Evolutionary conservation across 2,113 vertebrate genomes (phyloP).

Genomic region (Uropsilus gracilis): DNA sequence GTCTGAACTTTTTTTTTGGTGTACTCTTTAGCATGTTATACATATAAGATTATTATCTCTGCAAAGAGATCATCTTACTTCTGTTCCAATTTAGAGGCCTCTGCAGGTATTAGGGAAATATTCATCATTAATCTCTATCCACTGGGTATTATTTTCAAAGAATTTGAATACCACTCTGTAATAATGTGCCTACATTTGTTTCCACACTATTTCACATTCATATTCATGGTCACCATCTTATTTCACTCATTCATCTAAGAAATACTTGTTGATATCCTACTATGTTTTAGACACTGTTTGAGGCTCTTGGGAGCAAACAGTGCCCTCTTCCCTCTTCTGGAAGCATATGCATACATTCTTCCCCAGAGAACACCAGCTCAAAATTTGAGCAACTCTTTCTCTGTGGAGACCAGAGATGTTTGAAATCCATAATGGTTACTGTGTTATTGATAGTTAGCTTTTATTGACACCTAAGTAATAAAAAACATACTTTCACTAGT

Average conservation of each 20-base stretch:
- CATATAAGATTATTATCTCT: not conserved
- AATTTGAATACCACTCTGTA: not conserved
- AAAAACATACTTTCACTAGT: not conserved
- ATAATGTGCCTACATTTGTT: not conserved
- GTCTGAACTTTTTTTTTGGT: not conserved
- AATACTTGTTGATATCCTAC: not conserved
- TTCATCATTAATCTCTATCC: not conserved
- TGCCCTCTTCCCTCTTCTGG: not conserved
- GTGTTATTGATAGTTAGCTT: not conserved
- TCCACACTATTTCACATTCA: not conserved
- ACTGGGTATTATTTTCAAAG: not conserved
- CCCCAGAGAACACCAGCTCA: not conserved
- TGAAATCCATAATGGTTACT: not conserved
- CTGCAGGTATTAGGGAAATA: not conserved
- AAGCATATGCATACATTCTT: not conserved
- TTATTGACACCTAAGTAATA: not conserved
- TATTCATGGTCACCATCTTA: not conserved
- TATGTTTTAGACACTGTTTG: not conserved
- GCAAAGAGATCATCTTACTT: not conserved
- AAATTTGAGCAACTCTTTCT: not conserved
- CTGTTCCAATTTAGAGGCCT: not conserved
- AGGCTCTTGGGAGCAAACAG: not conserved
- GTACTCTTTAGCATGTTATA: not conserved
- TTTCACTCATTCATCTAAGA: not conserved
- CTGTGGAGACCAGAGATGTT: not conserved